Percentiles rank a stretch among this genome's conserved stretches.
Conservation (phyloP, 1,140 invertebrate species). For the Drosophila subpulchrella region DNA sequence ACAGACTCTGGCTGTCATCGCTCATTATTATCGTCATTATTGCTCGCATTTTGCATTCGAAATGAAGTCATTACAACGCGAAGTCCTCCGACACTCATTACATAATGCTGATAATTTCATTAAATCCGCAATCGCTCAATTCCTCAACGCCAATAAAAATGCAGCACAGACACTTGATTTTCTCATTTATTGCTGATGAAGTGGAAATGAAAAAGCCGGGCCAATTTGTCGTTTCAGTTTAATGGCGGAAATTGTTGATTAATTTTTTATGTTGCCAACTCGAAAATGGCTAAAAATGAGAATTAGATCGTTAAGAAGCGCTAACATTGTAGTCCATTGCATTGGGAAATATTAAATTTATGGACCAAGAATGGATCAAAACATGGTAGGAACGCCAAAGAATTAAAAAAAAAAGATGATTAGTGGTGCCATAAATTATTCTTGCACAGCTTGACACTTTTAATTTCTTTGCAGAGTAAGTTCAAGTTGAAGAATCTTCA, state of each 20-base stretch:
- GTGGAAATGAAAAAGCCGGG: constrained; percentile 57
- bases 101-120: constrained; percentile 64
- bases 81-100: constrained; percentile 10
- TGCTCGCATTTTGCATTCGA: constrained; percentile 22
- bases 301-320: constrained; percentile 7
- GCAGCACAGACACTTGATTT: constrained; percentile 1
- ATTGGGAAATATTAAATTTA: not conserved
- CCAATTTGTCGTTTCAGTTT: constrained; percentile 52
- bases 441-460: not conserved
- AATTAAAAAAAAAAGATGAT: too few relatives aligned
- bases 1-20: not conserved
- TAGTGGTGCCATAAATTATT: too few relatives aligned
- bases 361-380: not conserved
- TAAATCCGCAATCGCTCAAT: constrained; percentile 6
- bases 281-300: not conserved
- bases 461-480: not conserved
- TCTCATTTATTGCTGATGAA: constrained; percentile 70
- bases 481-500: not conserved
- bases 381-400: too few relatives aligned
- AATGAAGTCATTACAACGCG: constrained; percentile 41
- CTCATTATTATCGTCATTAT: constrained; percentile 6
- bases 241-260: constrained; percentile 64
- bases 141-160: not conserved
- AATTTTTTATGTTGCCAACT: constrained; percentile 23
- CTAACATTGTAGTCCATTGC: constrained; percentile 39